These are phyloP conservation scores for Corvus moneduloides DNA, from an alignment of 2,113 vertebrate genomes.

Conservation along the genomic window DNA sequence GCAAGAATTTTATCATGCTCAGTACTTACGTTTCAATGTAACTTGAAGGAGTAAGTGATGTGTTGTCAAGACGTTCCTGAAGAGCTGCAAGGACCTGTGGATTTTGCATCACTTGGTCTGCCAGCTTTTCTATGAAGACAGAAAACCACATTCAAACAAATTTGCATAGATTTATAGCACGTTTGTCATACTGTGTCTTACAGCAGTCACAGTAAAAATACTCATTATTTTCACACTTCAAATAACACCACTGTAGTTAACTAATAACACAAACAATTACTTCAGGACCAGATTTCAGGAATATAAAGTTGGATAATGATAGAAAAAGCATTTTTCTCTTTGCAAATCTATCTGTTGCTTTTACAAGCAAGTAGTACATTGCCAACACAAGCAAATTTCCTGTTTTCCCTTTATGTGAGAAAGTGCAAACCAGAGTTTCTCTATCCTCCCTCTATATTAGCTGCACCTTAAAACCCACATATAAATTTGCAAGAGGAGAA, in stretches of 20 bases:
- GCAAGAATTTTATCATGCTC: neutral
- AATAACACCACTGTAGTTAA: neutral
- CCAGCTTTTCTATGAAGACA: conserved; percentile 72
- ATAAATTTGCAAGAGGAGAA: neutral
- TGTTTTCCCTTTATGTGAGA: neutral
- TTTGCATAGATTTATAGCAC: neutral
- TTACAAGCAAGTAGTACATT: neutral
- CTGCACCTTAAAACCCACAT: neutral
- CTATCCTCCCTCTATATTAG: neutral
- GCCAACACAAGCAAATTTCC: neutral
- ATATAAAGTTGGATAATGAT: neutral
- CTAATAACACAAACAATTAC: neutral
- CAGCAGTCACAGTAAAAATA: neutral
- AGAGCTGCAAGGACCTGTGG: conserved; percentile 82
- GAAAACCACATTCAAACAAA: neutral
- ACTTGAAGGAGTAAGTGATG: conserved; percentile 77
- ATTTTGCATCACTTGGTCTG: conserved; percentile 84
- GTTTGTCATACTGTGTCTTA: neutral
- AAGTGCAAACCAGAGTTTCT: neutral
- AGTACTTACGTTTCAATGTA: conserved; percentile 82
- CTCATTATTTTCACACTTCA: neutral
- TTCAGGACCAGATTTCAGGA: neutral
- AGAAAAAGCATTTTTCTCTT: neutral
- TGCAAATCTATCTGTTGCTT: neutral
- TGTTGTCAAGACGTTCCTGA: conserved; percentile 79